phyloP scores from a whole-genome alignment of 2,888 invertebrate species.

The Ectemnius cavifrons region DNA sequence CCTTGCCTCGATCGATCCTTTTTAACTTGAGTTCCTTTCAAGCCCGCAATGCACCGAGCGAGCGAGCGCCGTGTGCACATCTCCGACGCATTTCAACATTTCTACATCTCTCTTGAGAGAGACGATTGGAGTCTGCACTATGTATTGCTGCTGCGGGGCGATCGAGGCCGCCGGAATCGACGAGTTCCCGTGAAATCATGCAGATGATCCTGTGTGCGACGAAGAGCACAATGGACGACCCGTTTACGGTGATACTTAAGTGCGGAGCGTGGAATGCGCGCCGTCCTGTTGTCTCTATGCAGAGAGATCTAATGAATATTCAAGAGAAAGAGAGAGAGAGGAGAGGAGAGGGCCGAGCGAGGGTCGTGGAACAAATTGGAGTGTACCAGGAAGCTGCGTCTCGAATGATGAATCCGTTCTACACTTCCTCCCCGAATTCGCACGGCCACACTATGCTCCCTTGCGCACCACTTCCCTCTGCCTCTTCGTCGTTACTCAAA shows the following conservation, averaged over 20 bases:
- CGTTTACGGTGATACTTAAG: constrained; percentile 2
- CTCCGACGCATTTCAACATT: too few species aligned
- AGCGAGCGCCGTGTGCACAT: too few species aligned
- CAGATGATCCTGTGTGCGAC: constrained; percentile 11
- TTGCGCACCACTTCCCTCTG: constrained; percentile 3
- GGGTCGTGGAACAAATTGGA: too few species aligned
- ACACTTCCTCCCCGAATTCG: constrained; percentile 5
- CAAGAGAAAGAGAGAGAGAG: constrained; percentile 17
- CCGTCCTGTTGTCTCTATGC: too few species aligned
- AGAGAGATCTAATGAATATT: constrained; percentile 44
- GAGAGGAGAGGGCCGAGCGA: constrained; percentile 7
- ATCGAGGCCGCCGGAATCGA: background rate
- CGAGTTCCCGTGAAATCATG: constrained; percentile 10
- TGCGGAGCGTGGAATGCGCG: constrained; percentile 10
- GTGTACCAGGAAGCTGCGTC: constrained; percentile 4
- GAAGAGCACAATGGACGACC: constrained; percentile 14
- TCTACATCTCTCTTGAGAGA: too few species aligned
- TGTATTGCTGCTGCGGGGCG: too few species aligned
- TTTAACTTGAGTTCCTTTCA: too few species aligned
- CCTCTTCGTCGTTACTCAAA: too few species aligned
- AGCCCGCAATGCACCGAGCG: too few species aligned
- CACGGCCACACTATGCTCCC: constrained; percentile 12
- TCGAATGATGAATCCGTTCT: constrained; percentile 4
- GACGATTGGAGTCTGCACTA: too few species aligned
- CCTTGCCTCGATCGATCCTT: too few species aligned